phyloP scores from a whole-genome alignment of 2,888 invertebrate species.

The Xestobium rufovillosum region DNA sequence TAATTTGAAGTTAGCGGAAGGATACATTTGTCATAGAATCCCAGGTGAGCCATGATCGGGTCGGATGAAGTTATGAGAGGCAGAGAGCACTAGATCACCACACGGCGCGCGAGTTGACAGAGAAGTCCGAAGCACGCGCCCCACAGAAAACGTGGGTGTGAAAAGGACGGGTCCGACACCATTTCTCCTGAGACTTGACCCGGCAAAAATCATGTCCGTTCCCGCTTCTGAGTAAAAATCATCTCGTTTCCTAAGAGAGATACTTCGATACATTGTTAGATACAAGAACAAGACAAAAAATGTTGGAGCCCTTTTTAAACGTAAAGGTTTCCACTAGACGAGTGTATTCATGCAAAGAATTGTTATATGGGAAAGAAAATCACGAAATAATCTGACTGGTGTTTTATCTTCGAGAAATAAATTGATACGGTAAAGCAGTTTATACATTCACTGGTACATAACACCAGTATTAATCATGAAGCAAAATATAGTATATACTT shows the following conservation, averaged over 20 bases:
- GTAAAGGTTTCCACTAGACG: constrained; percentile 24
- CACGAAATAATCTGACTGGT: constrained; percentile 30
- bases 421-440: too few species aligned
- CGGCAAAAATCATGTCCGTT: constrained; percentile 36
- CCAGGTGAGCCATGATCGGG: constrained; percentile 46
- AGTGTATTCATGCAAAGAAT: constrained; percentile 33
- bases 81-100: constrained; percentile 45
- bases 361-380: constrained; percentile 34
- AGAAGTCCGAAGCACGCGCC: constrained; percentile 32
- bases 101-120: constrained; percentile 29
- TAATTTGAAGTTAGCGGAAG: constrained; percentile 48
- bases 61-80: constrained; percentile 47
- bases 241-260: constrained; percentile 30
- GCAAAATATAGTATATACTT: too few species aligned
- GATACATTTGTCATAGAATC: constrained; percentile 47
- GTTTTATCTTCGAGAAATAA: too few species aligned
- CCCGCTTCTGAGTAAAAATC: constrained; percentile 36
- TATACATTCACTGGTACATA: too few species aligned
- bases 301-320: too few species aligned
- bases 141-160: constrained; percentile 16
- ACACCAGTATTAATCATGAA: too few species aligned
- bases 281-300: too few species aligned
- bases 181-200: constrained; percentile 31
- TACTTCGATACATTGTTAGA: constrained; percentile 9
- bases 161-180: constrained; percentile 25